phyloP scores from a whole-genome alignment of 2,113 vertebrate species.

The Tetrax tetrax region DNA sequence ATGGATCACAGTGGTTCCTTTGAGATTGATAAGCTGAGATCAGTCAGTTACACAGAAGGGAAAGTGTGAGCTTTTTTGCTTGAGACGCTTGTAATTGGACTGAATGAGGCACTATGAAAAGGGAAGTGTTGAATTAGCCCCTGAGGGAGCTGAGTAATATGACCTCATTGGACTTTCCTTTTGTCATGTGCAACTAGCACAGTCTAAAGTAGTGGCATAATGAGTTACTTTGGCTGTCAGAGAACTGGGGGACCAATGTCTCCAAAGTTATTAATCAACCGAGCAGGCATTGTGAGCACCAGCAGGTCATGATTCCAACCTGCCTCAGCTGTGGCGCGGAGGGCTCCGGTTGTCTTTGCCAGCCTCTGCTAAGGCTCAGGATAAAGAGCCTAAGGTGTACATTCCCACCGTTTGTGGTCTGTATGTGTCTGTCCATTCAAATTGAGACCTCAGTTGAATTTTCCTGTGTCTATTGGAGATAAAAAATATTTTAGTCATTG shows the following conservation, averaged over 20 bases:
- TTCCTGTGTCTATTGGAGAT: neutral
- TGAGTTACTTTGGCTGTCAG: constrained; percentile 59
- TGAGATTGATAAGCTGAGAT: constrained; percentile 52
- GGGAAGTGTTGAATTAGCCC: constrained; percentile 69
- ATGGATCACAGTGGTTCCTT: neutral
- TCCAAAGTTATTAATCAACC: constrained; percentile 61
- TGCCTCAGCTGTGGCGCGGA: neutral
- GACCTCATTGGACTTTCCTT: constrained; percentile 66
- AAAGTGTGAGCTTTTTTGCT: constrained; percentile 61
- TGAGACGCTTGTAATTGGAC: constrained; percentile 40
- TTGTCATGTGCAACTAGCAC: constrained; percentile 50
- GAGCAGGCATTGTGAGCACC: constrained; percentile 28
- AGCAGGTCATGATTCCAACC: constrained; percentile 32
- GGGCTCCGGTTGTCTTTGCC: constrained; percentile 16
- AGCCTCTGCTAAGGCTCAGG: neutral
- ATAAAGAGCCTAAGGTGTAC: neutral
- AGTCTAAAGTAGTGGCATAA: constrained; percentile 60
- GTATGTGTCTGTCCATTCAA: neutral
- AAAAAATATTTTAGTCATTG: neutral
- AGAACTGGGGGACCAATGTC: constrained; percentile 49
- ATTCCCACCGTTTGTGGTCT: neutral
- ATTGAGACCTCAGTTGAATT: neutral
- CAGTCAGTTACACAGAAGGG: constrained; percentile 44
- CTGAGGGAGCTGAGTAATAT: constrained; percentile 65
- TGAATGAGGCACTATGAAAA: constrained; percentile 65